Conservation (phyloP, 2,797 vertebrate genomes). For the Trematomus bernacchii region DNA sequence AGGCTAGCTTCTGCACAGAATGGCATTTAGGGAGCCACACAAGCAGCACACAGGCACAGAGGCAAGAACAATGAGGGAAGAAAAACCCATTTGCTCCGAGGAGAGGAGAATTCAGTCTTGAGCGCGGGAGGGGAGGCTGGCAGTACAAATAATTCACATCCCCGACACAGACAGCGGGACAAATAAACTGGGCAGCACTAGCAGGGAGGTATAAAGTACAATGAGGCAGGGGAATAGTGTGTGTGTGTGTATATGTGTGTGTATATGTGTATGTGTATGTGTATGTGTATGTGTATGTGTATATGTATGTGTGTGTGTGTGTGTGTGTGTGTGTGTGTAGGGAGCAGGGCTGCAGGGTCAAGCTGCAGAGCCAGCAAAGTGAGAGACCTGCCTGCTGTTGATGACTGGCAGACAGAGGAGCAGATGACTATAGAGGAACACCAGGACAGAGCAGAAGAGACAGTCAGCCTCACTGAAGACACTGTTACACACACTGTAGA, state of each 20-base stretch:
- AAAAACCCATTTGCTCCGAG: conserved; percentile 74
- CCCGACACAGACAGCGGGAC: conserved; percentile 71
- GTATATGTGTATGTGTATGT: conserved; percentile 7
- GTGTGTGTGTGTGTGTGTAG: neutral
- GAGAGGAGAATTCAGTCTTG: conserved; percentile 65
- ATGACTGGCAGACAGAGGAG: conserved; percentile 79
- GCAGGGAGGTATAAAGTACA: conserved; percentile 66
- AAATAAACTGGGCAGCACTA: conserved; percentile 69
- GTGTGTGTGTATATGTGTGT: conserved; percentile 19
- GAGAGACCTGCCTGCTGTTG: conserved; percentile 80
- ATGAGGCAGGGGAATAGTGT: conserved; percentile 41
- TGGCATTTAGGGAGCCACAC: conserved; percentile 74
- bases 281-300: conserved; percentile 21
- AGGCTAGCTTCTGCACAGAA: conserved; percentile 59
- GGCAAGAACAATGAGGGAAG: conserved; percentile 72
- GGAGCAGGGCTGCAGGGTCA: conserved; percentile 27
- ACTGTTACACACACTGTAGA: conserved; percentile 31
- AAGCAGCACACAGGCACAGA: conserved; percentile 71
- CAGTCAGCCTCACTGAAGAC: conserved; percentile 57
- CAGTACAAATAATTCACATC: conserved; percentile 80
- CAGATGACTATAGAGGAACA: conserved; percentile 78
- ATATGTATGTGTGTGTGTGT: conserved; percentile 8
- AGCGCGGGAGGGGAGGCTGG: conserved; percentile 64
- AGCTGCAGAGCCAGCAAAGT: conserved; percentile 50
- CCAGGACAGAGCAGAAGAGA: conserved; percentile 71